These are phyloP conservation scores for Drosophila paulistorum DNA, from an alignment of 1,140 invertebrate species.

Conservation along the genomic window DNA sequence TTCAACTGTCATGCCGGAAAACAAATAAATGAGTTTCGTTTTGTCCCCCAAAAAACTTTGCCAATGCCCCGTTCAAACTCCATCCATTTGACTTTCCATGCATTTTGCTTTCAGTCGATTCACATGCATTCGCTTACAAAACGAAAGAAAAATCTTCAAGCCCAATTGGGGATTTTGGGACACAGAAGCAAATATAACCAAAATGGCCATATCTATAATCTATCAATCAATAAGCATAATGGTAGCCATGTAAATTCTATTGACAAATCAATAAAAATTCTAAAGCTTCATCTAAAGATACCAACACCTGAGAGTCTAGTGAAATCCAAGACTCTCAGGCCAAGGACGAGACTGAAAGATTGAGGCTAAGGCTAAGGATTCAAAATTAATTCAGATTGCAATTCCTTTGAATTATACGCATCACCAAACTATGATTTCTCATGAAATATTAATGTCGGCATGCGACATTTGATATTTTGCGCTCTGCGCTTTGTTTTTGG, in stretches of 20 bases:
- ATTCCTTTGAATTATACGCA: conserved; percentile 81
- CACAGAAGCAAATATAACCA: not conserved
- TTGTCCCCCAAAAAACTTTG: conserved; percentile 53
- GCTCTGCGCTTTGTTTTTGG: conserved; percentile 55
- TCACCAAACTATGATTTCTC: conserved; percentile 81
- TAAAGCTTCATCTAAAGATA: conserved; percentile 44
- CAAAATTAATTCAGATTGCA: conserved; percentile 81
- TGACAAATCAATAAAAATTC: conserved; percentile 39
- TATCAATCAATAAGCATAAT: conserved; percentile 39
- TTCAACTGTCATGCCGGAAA: conserved; percentile 77
- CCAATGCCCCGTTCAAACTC: not conserved
- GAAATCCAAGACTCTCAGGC: not conserved
- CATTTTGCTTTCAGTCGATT: not conserved
- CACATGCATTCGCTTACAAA: not conserved
- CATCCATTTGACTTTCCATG: not conserved
- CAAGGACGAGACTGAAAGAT: not conserved
- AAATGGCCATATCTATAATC: not conserved
- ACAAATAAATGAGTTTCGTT: conserved; percentile 78
- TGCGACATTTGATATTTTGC: conserved; percentile 77
- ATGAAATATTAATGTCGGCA: conserved; percentile 79
- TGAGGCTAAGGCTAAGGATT: conserved; percentile 27
- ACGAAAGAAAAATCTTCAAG: not conserved
- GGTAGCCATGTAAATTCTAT: conserved; percentile 18
- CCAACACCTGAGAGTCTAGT: conserved; percentile 25
- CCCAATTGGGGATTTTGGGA: not conserved